These are phyloP conservation scores for Chaenocephalus aceratus DNA, from an alignment of 2,113 vertebrate species.

Conservation along the genomic window DNA sequence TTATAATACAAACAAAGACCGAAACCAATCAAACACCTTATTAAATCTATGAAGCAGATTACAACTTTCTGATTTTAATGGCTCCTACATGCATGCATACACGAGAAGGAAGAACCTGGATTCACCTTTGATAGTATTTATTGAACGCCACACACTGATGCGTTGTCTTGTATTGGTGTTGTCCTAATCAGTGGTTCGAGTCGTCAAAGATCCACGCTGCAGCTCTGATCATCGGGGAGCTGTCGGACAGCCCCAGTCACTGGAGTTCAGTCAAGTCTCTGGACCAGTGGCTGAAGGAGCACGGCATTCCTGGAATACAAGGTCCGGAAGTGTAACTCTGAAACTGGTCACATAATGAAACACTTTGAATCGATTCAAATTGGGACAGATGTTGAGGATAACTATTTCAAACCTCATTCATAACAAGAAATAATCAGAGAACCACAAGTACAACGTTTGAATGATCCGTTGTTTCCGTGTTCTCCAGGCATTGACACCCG, in stretches of 20 bases:
- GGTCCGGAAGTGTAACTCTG: slow-evolving; percentile 78
- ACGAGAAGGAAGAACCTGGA: too few species aligned
- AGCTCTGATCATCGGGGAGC: slow-evolving; percentile 92
- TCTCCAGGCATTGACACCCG: slow-evolving; percentile 92
- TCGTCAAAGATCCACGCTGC: slow-evolving; percentile 91
- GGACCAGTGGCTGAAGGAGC: slow-evolving; percentile 92
- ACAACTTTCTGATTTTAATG: too few species aligned
- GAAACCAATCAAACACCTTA: too few species aligned
- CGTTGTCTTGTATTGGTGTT: background rate
- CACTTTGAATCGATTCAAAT: background rate
- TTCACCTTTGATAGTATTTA: background rate
- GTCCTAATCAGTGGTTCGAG: slow-evolving; percentile 91
- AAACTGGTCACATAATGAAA: background rate
- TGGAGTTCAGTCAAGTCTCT: slow-evolving; percentile 90
- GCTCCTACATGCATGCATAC: too few species aligned
- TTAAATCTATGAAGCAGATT: too few species aligned
- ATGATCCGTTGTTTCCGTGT: background rate
- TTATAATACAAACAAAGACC: too few species aligned
- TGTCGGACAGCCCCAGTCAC: slow-evolving; percentile 91
- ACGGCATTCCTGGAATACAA: slow-evolving; percentile 91
- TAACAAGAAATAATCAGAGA: too few species aligned
- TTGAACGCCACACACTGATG: background rate
- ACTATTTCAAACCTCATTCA: too few species aligned
- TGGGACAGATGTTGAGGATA: background rate
- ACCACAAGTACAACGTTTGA: background rate